Evolutionary conservation across 2,888 invertebrate genomes (phyloP).

Genomic region (Azorinus chamasolen): DNA sequence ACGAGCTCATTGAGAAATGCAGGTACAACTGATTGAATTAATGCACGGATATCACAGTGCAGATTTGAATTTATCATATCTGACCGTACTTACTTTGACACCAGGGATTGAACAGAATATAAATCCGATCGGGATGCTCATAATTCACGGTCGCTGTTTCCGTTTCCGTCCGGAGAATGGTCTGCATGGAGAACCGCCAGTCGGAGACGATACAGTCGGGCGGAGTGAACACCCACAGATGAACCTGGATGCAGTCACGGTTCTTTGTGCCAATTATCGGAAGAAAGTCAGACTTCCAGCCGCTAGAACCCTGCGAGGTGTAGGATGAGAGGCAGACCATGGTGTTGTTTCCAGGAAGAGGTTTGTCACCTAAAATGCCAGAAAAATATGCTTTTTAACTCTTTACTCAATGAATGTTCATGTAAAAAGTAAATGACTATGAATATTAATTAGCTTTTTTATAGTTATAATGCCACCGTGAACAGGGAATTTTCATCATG

Average conservation of each 20-base stretch:
- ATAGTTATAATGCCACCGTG: no score
- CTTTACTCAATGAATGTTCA: no score
- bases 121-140: constrained; percentile 89
- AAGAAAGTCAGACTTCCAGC: constrained; percentile 69
- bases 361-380: constrained; percentile 65
- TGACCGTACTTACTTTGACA: constrained; percentile 92
- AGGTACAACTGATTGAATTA: no score
- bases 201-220: constrained; percentile 74
- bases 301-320: constrained; percentile 59
- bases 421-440: no score
- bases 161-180: constrained; percentile 52
- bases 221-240: constrained; percentile 73
- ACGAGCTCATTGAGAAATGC: no score
- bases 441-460: no score
- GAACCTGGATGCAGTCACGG: constrained; percentile 51
- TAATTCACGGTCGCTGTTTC: constrained; percentile 66
- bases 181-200: constrained; percentile 77
- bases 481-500: no score
- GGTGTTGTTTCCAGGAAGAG: constrained; percentile 75
- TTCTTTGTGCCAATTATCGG: constrained; percentile 64
- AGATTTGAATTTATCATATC: no score
- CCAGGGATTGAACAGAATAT: constrained; percentile 96
- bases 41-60: no score
- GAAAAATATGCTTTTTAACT: no score
- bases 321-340: constrained; percentile 70